A percentile compares a stretch with the other conserved stretches of the same genome.
Conservation (phyloP, 2,113 vertebrate species). For the Numida meleagris region DNA sequence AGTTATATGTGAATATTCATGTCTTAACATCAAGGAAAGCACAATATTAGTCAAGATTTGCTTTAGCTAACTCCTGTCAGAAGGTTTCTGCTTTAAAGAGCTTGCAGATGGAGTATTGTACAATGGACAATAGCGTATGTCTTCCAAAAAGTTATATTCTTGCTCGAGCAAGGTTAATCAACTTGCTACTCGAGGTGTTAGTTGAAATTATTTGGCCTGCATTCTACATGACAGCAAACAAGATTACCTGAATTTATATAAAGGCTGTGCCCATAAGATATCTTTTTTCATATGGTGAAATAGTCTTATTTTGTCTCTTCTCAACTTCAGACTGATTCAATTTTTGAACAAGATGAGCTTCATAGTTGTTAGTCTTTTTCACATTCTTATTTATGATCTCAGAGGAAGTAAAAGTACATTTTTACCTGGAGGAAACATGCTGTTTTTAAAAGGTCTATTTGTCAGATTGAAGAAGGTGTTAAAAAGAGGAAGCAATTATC, state of each 20-base stretch:
- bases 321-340: not conserved
- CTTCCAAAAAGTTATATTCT: not conserved
- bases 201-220: not conserved
- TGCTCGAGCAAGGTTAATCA: not conserved
- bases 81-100: not conserved
- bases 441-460: slow-evolving; percentile 50
- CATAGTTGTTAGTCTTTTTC: not conserved
- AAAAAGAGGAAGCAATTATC: slow-evolving; percentile 33
- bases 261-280: not conserved
- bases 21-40: not conserved
- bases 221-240: not conserved
- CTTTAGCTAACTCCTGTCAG: not conserved
- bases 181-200: not conserved
- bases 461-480: not conserved
- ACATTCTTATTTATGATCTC: slow-evolving; percentile 25
- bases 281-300: not conserved
- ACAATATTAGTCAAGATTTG: not conserved
- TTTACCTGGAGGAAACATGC: slow-evolving; percentile 2
- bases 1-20: not conserved
- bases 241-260: not conserved
- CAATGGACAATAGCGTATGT: not conserved
- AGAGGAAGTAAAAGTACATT: slow-evolving; percentile 17
- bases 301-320: not conserved
- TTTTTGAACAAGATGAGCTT: not conserved
- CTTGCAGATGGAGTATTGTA: not conserved